phyloP scores from a whole-genome alignment of 1,140 invertebrate genomes.

The Brachionus paranguensis region DNA sequence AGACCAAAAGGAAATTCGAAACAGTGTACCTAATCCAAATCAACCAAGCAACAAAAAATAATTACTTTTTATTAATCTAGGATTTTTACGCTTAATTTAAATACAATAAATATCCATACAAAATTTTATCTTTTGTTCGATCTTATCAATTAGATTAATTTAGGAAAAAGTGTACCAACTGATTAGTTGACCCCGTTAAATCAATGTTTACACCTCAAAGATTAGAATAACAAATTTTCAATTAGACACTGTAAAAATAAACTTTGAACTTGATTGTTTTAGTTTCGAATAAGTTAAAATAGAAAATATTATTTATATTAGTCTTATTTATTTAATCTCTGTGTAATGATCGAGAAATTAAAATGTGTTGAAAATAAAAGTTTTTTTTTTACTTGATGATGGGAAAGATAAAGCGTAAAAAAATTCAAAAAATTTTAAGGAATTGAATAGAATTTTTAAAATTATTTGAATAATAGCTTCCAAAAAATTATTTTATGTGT shows the following conservation, averaged over 20 bases:
- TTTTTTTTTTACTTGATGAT: no score
- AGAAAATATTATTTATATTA: not conserved
- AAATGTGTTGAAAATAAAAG: not conserved
- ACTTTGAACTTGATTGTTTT: not conserved
- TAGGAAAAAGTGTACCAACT: not conserved
- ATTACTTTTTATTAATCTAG: not conserved
- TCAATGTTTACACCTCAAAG: not conserved
- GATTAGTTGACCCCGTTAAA: constrained; percentile 2
- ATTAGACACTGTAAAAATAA: not conserved
- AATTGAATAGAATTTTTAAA: no score
- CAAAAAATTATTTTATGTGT: no score
- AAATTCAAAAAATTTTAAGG: no score
- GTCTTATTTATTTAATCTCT: not conserved
- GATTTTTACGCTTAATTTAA: constrained; percentile 22
- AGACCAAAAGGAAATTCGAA: not conserved
- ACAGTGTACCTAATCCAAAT: not conserved
- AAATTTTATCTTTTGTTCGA: not conserved
- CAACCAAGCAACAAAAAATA: not conserved
- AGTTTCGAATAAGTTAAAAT: not conserved
- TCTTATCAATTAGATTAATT: not conserved
- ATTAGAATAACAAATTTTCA: not conserved
- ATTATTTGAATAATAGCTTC: no score
- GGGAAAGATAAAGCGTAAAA: no score
- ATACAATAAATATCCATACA: not conserved
- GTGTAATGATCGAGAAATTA: no score